These are phyloP conservation scores for Urosaurus nigricauda DNA, from an alignment of 2,797 vertebrate species.

Conservation along the genomic window DNA sequence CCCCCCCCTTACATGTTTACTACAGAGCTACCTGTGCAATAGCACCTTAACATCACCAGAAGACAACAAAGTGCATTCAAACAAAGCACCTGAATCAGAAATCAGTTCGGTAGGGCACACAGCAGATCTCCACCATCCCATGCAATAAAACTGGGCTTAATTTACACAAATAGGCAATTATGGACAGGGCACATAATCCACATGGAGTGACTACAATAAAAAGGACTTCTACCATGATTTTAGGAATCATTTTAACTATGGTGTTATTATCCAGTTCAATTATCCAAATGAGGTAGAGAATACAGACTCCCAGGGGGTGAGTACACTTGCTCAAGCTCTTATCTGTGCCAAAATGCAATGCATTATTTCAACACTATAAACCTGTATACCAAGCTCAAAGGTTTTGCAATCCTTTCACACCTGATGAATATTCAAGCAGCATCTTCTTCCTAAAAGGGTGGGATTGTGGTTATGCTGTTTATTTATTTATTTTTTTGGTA, in stretches of 20 bases:
- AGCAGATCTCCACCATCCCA: too few species aligned
- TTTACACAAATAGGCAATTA: neutral
- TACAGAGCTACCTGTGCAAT: neutral
- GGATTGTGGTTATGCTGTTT: neutral
- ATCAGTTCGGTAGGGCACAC: too few species aligned
- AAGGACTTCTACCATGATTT: neutral
- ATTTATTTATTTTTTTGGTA: neutral
- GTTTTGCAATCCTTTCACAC: neutral
- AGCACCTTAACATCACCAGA: neutral
- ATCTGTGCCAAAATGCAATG: neutral
- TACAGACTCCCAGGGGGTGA: neutral
- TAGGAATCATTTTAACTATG: neutral
- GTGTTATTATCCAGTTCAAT: neutral
- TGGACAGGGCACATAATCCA: neutral
- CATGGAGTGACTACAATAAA: neutral
- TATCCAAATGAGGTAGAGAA: neutral
- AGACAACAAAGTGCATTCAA: too few species aligned
- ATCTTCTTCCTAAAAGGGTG: neutral
- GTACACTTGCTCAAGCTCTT: neutral
- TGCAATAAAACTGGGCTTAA: neutral
- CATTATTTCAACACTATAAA: neutral
- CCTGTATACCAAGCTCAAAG: neutral
- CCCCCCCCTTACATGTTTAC: neutral
- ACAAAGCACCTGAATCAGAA: too few species aligned
- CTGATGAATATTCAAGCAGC: neutral